Percentiles rank a stretch among this genome's conserved stretches.
These are phyloP conservation scores for Lethocerus indicus DNA, from an alignment of 1,140 invertebrate genomes.

Conservation along the genomic window DNA sequence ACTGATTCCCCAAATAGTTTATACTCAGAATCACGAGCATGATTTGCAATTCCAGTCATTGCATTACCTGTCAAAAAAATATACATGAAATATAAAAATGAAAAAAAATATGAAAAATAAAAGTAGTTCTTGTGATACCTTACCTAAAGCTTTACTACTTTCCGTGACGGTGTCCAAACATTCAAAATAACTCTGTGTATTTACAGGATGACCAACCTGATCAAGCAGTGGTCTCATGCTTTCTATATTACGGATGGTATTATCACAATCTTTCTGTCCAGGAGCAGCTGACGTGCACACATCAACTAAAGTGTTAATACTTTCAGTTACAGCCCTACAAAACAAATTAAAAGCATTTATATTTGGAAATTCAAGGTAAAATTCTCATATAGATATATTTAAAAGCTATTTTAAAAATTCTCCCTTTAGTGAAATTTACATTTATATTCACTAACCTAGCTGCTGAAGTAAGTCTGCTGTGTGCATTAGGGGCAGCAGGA, in stretches of 20 bases:
- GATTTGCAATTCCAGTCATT: slow-evolving; percentile 85
- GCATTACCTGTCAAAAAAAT: slow-evolving; percentile 46
- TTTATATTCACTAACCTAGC: slow-evolving; percentile 35
- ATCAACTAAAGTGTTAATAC: slow-evolving; percentile 74
- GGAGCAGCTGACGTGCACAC: slow-evolving; percentile 53
- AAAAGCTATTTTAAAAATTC: background rate
- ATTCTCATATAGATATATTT: background rate
- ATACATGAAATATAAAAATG: slow-evolving; percentile 1
- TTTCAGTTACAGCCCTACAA: slow-evolving; percentile 62
- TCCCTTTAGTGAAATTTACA: background rate
- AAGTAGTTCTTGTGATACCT: slow-evolving; percentile 15
- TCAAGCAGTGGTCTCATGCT: slow-evolving; percentile 66
- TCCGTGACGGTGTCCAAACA: slow-evolving; percentile 87
- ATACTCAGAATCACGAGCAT: slow-evolving; percentile 74
- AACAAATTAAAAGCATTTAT: slow-evolving; percentile 10
- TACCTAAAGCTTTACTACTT: slow-evolving; percentile 68
- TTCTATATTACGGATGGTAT: slow-evolving; percentile 85
- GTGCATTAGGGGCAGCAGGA: slow-evolving; percentile 73
- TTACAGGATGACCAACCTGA: slow-evolving; percentile 76
- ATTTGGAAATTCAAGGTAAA: background rate
- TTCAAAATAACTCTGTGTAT: slow-evolving; percentile 80
- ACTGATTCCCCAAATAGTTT: slow-evolving; percentile 79
- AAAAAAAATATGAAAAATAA: background rate
- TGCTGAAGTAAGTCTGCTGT: slow-evolving; percentile 72
- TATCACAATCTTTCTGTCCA: slow-evolving; percentile 92